These are phyloP conservation scores for Musca vetustissima DNA, from an alignment of 1,140 invertebrate genomes.

Conservation along the genomic window DNA sequence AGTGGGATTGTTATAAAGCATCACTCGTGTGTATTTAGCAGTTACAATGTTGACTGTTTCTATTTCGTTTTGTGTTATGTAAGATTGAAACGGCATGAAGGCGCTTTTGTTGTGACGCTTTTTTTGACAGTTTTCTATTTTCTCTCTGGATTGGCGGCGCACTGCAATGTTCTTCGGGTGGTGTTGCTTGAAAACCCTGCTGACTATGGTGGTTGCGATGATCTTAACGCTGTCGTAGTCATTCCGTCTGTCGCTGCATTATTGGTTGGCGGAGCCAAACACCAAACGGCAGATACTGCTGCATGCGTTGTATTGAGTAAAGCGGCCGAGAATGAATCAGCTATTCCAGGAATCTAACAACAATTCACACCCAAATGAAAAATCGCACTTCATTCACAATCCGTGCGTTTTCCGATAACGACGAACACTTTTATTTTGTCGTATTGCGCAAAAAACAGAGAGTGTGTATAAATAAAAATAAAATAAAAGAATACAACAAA, in stretches of 20 bases:
- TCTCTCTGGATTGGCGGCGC: slow-evolving; percentile 2
- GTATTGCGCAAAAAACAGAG: slow-evolving; percentile 21
- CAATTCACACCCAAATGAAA: slow-evolving; percentile 53
- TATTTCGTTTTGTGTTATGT: slow-evolving; percentile 15
- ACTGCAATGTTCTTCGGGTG: not conserved
- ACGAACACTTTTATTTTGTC: slow-evolving; percentile 30
- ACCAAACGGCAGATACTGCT: too few species aligned
- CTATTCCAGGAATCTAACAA: slow-evolving; percentile 54
- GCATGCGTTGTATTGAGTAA: too few species aligned
- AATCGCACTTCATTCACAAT: slow-evolving; percentile 54
- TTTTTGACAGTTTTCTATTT: slow-evolving; percentile 1
- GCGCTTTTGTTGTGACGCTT: not conserved
- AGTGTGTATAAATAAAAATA: too few species aligned
- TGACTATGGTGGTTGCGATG: not conserved
- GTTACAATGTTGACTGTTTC: slow-evolving; percentile 6
- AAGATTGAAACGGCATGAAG: slow-evolving; percentile 11
- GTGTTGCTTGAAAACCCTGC: not conserved
- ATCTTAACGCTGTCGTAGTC: not conserved
- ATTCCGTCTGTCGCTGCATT: not conserved
- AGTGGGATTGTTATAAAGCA: not conserved
- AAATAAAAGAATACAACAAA: not conserved
- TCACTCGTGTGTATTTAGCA: not conserved
- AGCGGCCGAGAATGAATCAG: slow-evolving; percentile 18
- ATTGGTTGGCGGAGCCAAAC: too few species aligned
- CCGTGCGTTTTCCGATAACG: slow-evolving; percentile 49